Conservation (phyloP, 1,140 invertebrate genomes). For the Zaprionus kolodkinae region DNA sequence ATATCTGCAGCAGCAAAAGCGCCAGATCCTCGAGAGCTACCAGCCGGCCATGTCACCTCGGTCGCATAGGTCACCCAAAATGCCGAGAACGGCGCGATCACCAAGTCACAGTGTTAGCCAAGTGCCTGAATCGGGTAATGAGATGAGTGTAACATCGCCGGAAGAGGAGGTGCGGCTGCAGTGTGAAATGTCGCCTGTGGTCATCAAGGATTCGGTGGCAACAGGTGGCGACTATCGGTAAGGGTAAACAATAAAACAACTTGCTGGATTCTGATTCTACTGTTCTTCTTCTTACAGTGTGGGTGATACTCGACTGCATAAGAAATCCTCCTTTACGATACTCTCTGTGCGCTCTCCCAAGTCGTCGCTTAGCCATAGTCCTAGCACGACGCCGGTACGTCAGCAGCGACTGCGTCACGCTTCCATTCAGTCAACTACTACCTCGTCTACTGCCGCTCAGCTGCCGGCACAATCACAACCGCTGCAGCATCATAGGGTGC, state of each 20-base stretch:
- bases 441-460: conserved; percentile 49
- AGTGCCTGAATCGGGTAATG: conserved; percentile 35
- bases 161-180: conserved; percentile 14
- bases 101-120: conserved; percentile 20
- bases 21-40: conserved; percentile 44
- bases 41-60: conserved; percentile 25
- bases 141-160: conserved; percentile 9
- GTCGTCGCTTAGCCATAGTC: conserved; percentile 78
- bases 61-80: conserved; percentile 9
- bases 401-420: conserved; percentile 61
- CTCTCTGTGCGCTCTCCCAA: conserved; percentile 85
- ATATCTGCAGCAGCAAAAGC: conserved; percentile 64
- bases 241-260: background rate
- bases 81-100: conserved; percentile 50
- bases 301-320: conserved; percentile 82
- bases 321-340: conserved; percentile 87
- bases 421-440: conserved; percentile 83
- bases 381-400: conserved; percentile 45
- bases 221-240: conserved; percentile 81
- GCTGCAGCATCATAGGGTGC: conserved; percentile 41
- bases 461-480: conserved; percentile 50
- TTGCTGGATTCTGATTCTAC: background rate
- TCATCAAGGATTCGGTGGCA: conserved; percentile 70
- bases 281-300: conserved; percentile 63
- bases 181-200: conserved; percentile 70